Evolutionary conservation across 1,140 invertebrate species (phyloP).

Genomic region (Galleria mellonella): DNA sequence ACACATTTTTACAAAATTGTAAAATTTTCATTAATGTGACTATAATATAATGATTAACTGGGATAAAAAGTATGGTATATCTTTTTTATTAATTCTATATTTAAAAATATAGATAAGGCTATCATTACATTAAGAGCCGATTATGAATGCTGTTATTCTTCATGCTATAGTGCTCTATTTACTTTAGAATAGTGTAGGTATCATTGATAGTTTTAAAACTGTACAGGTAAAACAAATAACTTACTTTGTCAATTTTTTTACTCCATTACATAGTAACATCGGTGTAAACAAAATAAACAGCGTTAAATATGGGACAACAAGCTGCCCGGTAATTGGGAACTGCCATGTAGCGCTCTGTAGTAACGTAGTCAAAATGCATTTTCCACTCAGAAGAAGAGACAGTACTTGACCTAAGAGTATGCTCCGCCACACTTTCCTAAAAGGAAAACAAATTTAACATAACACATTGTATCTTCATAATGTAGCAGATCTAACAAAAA

Average conservation of each 20-base stretch:
- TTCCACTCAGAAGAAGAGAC: conserved; percentile 83
- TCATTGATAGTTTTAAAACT: no score
- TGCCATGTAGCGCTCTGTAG: conserved; percentile 81
- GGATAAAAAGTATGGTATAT: no score
- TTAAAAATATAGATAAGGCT: no score
- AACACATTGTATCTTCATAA: conserved; percentile 5
- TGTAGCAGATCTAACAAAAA: conserved; percentile 10
- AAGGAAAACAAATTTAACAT: conserved; percentile 13
- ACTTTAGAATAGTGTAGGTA: no score
- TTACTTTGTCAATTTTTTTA: conserved; percentile 81
- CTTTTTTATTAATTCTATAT: no score
- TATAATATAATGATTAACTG: no score
- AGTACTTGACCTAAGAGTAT: conserved; percentile 86
- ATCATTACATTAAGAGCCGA: no score
- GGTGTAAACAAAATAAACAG: conserved; percentile 86
- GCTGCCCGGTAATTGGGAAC: conserved; percentile 85
- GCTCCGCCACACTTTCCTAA: conserved; percentile 84
- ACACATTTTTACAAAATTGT: no score
- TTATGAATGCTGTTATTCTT: no score
- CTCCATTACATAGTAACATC: conserved; percentile 81
- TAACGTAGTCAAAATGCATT: conserved; percentile 84
- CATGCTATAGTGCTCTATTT: no score
- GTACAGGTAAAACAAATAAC: no score
- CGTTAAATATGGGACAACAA: conserved; percentile 86
- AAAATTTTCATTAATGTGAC: no score